phyloP scores from a whole-genome alignment of 2,113 vertebrate genomes.

The Narcine bancroftii region DNA sequence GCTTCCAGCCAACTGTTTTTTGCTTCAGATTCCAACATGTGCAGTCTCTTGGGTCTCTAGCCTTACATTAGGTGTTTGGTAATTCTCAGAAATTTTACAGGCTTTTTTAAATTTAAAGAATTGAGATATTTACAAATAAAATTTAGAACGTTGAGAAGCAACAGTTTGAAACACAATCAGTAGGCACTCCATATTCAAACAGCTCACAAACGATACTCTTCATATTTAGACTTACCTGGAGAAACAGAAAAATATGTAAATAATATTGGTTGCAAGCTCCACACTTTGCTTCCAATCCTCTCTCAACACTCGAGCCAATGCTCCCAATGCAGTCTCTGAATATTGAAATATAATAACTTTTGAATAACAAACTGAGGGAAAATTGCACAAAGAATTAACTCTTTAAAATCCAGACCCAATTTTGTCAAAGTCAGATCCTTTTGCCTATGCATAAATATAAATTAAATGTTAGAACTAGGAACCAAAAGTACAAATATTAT shows the following conservation, averaged over 20 bases:
- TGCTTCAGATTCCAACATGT: too few relatives aligned
- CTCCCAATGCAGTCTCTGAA: constrained; percentile 75
- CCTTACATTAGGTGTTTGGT: too few relatives aligned
- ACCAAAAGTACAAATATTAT: neutral
- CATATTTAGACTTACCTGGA: constrained; percentile 66
- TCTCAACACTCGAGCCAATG: constrained; percentile 77
- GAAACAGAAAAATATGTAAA: constrained; percentile 89
- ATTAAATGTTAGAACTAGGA: neutral
- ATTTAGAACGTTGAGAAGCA: neutral
- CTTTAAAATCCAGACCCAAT: neutral
- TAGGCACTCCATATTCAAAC: neutral
- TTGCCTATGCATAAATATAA: neutral
- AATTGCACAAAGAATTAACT: neutral
- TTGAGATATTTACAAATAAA: neutral
- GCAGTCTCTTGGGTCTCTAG: too few relatives aligned
- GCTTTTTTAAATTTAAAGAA: neutral
- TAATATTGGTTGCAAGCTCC: constrained; percentile 86
- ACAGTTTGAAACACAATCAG: neutral
- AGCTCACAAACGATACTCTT: neutral
- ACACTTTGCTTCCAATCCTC: constrained; percentile 92
- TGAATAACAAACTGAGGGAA: neutral
- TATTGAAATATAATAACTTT: constrained; percentile 40
- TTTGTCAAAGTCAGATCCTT: neutral
- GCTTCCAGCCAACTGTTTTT: too few relatives aligned
- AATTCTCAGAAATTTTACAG: neutral